Percentiles rank a stretch among this genome's conserved stretches.
These are phyloP conservation scores for Sebastes melanostomus DNA, from an alignment of 2,797 vertebrate genomes.

Conservation along the genomic window DNA sequence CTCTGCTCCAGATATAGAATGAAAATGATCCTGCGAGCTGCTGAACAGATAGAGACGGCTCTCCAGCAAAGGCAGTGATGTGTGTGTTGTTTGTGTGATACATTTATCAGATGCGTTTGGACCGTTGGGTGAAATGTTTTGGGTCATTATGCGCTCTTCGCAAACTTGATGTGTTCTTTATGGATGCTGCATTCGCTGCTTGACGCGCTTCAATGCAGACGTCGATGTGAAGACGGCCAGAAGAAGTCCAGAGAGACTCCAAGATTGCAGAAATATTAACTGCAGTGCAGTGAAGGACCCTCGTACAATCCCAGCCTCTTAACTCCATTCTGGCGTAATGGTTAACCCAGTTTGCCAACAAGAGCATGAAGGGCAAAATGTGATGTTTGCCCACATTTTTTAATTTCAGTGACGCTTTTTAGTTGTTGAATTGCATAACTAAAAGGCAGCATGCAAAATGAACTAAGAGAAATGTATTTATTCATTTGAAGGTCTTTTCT, in stretches of 20 bases:
- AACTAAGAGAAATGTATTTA: not conserved
- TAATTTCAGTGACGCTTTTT: not conserved
- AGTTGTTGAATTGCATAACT: not conserved
- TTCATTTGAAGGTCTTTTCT: slow-evolving; percentile 5
- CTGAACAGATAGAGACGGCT: slow-evolving; percentile 15
- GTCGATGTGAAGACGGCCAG: slow-evolving; percentile 28
- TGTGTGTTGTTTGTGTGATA: slow-evolving; percentile 18
- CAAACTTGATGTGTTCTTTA: slow-evolving; percentile 15
- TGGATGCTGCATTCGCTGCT: slow-evolving; percentile 32
- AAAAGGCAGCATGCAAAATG: not conserved
- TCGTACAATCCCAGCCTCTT: slow-evolving; percentile 10
- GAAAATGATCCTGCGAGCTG: slow-evolving; percentile 6
- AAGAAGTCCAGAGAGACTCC: slow-evolving; percentile 5
- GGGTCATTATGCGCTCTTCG: not conserved
- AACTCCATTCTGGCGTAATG: slow-evolving; percentile 17
- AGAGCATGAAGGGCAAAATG: slow-evolving; percentile 8
- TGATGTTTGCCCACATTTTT: not conserved
- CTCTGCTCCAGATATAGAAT: slow-evolving; percentile 15
- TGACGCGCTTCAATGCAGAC: slow-evolving; percentile 17
- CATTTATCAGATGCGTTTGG: slow-evolving; percentile 11
- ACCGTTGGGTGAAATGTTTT: slow-evolving; percentile 2
- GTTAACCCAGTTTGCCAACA: slow-evolving; percentile 16
- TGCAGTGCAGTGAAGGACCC: slow-evolving; percentile 20
- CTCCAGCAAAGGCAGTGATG: not conserved
- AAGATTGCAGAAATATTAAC: slow-evolving; percentile 34